phyloP scores from a whole-genome alignment of 2,113 vertebrate genomes.

The Ceratotherium simum region DNA sequence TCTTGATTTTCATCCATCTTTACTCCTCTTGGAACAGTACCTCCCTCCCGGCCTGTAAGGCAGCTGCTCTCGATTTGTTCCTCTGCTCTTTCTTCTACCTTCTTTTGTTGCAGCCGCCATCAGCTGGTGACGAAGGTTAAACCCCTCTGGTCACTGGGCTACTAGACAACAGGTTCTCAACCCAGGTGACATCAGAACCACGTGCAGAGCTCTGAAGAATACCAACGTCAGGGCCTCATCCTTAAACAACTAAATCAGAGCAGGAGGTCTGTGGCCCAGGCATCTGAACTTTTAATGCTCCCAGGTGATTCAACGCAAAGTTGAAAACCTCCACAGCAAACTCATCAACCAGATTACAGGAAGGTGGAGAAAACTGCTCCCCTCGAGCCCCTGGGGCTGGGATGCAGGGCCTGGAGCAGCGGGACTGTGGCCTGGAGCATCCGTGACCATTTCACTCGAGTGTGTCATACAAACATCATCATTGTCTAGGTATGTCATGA shows the following conservation, averaged over 20 bases:
- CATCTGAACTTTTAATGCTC: neutral
- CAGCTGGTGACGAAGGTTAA: neutral
- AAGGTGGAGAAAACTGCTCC: neutral
- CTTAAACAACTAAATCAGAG: neutral
- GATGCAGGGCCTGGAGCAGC: neutral
- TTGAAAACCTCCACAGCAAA: neutral
- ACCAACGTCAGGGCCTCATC: neutral
- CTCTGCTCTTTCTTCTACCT: neutral
- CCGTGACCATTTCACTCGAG: neutral
- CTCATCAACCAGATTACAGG: neutral
- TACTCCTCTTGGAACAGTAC: neutral
- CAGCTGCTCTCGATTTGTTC: neutral
- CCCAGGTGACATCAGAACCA: neutral
- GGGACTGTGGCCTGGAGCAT: too few species aligned
- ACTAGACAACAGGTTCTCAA: neutral
- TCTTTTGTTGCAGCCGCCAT: neutral
- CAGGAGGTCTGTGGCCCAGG: neutral
- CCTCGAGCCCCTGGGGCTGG: neutral
- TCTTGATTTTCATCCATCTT: neutral
- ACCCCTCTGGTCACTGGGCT: neutral
- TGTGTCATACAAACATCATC: neutral
- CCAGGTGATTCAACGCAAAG: neutral
- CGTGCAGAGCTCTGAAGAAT: neutral
- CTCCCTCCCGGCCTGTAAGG: neutral
- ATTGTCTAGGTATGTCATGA: too few species aligned